These are phyloP conservation scores for Callospermophilus lateralis DNA, from an alignment of 2,113 vertebrate genomes.

Conservation along the genomic window DNA sequence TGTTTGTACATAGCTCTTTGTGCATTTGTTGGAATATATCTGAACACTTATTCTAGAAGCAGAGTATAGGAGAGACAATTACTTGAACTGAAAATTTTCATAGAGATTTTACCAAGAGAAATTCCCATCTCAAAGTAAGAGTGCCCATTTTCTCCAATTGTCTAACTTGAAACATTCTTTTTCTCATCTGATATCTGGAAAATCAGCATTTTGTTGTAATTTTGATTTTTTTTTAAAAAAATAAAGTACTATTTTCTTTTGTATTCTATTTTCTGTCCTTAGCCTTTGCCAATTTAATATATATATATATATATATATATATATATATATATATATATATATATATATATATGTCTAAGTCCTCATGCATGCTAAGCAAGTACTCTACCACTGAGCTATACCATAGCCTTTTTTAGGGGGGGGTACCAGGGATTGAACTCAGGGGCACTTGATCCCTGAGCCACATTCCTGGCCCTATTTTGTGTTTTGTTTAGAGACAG, in stretches of 20 bases:
- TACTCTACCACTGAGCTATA: not conserved
- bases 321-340: not conserved
- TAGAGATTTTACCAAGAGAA: not conserved
- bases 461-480: no score
- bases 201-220: not conserved
- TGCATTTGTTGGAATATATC: not conserved
- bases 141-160: not conserved
- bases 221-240: conserved; percentile 30
- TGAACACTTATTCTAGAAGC: not conserved
- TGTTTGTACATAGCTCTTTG: not conserved
- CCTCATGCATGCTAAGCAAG: not conserved
- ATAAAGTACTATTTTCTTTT: conserved; percentile 31
- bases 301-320: not conserved
- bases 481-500: no score
- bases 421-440: no score
- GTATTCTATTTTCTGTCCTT: not conserved
- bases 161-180: not conserved
- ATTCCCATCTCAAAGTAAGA: not conserved
- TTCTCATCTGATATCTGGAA: not conserved
- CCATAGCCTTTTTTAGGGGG: not conserved
- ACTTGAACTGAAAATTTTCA: not conserved
- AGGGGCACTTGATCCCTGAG: no score
- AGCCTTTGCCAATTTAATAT: not conserved
- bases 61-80: not conserved
- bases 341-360: no score